Base-by-base conservation (phyloP, 2,797 vertebrate species). In the Rhinatrema bivittatum region DNA sequence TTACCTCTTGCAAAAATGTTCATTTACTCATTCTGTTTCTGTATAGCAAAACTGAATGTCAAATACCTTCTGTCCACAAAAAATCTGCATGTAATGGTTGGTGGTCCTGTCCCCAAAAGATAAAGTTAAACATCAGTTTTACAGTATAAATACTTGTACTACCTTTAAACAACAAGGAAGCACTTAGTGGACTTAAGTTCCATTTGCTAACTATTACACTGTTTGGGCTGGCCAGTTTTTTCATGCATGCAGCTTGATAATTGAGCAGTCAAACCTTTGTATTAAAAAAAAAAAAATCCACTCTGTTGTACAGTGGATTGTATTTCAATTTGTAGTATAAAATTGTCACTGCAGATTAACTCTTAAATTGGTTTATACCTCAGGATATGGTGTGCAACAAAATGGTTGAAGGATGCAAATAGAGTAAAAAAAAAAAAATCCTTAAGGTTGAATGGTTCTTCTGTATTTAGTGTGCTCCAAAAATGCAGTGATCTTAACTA, bases 21-120 rank as follows among this genome's bases (percentile, higher is more conserved):
- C 91, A 96, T 97, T 96, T 94, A 93, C 91, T 94, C 93, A 97
- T 94, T 95, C 91, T 88, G 88, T 97, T 97, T 97, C 93, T 97
- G 92, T 97, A 94, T 93, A 96, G 91, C 93, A 91, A 95, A 93
- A 94, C 89, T 93, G 91, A 98, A 97, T 97, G 93, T 96, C 90
- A 89, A 85, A 64, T 78, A 91, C 86, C 88, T 91, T 91, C 87
- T 93, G 91, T 94, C 91, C 91, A 92, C 87, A 89, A 91, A 90
- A n/a, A n/a, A n/a, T n/a, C 89, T 96, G 93, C 94, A 97, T 95
- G 94, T 94, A 88, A 91, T 87, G 85, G n/a, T n/a, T n/a, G n/a
- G 93, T 93, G 90, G 88, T 88, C 87, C 89, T 88, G 82, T 91
- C 86, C 88, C 87, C 84, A 81, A 85, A 79, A 88, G 84, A 91